phyloP scores from a whole-genome alignment of 2,888 invertebrate genomes.

The Prostheceraeus crozeri region DNA sequence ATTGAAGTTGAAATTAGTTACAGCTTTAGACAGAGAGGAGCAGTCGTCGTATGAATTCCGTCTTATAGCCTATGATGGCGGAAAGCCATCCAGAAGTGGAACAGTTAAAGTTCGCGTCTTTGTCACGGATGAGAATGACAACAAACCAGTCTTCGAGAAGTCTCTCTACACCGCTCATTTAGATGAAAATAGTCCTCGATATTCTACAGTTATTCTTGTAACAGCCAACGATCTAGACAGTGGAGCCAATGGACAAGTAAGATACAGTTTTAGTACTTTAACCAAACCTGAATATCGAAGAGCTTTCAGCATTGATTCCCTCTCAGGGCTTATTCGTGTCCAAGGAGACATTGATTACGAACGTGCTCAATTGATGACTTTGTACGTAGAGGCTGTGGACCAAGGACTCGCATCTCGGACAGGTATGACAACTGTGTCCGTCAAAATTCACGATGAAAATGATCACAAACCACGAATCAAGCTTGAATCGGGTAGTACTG shows the following conservation, averaged over 20 bases:
- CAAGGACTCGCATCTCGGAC: no score
- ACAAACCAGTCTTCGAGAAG: conserved; percentile 31
- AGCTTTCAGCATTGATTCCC: conserved; percentile 28
- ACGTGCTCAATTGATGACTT: no score
- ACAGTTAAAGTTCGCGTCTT: conserved; percentile 28
- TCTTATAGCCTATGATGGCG: conserved; percentile 31
- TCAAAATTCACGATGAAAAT: no score
- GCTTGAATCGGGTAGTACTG: no score
- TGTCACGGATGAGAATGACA: conserved; percentile 36
- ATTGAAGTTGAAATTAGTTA: neutral
- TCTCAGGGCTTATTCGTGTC: conserved; percentile 31
- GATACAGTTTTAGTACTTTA: conserved; percentile 29
- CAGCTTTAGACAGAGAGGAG: conserved; percentile 22
- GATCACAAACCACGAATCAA: no score
- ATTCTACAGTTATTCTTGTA: conserved; percentile 29
- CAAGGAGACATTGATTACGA: conserved; percentile 34
- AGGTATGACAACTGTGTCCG: no score
- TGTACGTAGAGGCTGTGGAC: no score
- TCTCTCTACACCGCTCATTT: conserved; percentile 18
- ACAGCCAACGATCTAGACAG: conserved; percentile 27
- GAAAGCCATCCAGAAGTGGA: conserved; percentile 4
- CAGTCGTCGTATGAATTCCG: conserved; percentile 27
- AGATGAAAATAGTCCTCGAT: conserved; percentile 20
- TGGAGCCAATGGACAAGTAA: conserved; percentile 30
- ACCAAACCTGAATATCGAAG: conserved; percentile 30